Conservation (phyloP, 2,113 vertebrate species). For the Corythornis cristatus region DNA sequence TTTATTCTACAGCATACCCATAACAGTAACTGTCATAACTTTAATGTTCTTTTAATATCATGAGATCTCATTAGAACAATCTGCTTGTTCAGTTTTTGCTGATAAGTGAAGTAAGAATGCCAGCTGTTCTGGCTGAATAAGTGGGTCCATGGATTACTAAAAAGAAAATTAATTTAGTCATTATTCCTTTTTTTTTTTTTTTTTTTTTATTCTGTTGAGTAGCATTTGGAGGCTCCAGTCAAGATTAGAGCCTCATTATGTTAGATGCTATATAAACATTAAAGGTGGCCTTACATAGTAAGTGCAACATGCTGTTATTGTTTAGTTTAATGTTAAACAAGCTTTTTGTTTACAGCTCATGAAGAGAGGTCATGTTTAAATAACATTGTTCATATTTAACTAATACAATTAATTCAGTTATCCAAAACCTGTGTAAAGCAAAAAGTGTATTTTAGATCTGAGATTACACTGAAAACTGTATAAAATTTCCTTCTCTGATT, state of each 20-base stretch:
- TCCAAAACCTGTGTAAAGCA: neutral
- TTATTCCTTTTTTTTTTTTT: neutral
- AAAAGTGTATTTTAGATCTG: neutral
- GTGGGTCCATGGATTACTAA: neutral
- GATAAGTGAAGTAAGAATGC: neutral
- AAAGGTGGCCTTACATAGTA: neutral
- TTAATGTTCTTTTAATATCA: slow-evolving; percentile 6
- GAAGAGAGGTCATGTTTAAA: neutral
- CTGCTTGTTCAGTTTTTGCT: neutral
- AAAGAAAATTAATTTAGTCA: neutral
- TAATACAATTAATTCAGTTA: neutral
- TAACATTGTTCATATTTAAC: neutral
- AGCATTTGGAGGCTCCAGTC: neutral
- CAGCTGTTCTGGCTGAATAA: neutral
- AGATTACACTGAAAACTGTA: neutral
- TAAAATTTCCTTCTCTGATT: neutral
- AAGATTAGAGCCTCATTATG: neutral
- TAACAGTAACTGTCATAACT: neutral
- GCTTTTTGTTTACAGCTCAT: neutral
- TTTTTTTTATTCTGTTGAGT: neutral
- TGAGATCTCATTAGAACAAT: neutral
- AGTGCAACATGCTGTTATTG: neutral
- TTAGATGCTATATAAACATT: neutral
- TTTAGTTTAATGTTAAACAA: neutral
- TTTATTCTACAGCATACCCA: neutral